Conservation (phyloP, 2,888 invertebrate genomes). For the Pinctada fucata region DNA sequence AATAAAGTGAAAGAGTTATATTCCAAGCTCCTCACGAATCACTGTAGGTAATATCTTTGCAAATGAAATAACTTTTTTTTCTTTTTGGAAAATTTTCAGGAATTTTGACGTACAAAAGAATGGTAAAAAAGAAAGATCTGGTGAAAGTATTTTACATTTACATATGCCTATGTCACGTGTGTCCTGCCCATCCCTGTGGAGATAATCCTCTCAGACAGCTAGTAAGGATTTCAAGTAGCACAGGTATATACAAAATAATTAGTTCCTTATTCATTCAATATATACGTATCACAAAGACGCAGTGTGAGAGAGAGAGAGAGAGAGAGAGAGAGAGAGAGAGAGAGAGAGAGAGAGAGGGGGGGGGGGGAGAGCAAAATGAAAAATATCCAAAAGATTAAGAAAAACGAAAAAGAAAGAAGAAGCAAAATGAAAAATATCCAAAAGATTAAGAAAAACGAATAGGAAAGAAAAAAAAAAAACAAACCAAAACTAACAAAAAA, state of each 20-base stretch:
- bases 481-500: too few species aligned
- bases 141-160: slow-evolving; percentile 57
- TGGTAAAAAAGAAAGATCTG: slow-evolving; percentile 54
- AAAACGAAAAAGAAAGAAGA: too few species aligned
- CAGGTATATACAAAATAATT: slow-evolving; percentile 39
- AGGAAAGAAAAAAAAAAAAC: too few species aligned
- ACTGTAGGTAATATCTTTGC: neutral
- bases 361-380: too few species aligned
- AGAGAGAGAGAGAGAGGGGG: neutral
- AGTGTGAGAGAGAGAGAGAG: too few species aligned
- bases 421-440: too few species aligned
- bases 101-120: slow-evolving; percentile 51
- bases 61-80: neutral
- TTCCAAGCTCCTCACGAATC: too few species aligned
- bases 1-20: too few species aligned
- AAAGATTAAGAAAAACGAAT: too few species aligned
- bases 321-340: too few species aligned
- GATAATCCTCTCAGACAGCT: slow-evolving; percentile 55
- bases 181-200: slow-evolving; percentile 60
- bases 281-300: too few species aligned
- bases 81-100: slow-evolving; percentile 26
- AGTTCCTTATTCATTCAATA: neutral
- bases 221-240: slow-evolving; percentile 43
- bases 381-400: too few species aligned
- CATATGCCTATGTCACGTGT: slow-evolving; percentile 55